Base-by-base conservation (phyloP, 2,888 invertebrate genomes). In the Pachydiplax longipennis region DNA sequence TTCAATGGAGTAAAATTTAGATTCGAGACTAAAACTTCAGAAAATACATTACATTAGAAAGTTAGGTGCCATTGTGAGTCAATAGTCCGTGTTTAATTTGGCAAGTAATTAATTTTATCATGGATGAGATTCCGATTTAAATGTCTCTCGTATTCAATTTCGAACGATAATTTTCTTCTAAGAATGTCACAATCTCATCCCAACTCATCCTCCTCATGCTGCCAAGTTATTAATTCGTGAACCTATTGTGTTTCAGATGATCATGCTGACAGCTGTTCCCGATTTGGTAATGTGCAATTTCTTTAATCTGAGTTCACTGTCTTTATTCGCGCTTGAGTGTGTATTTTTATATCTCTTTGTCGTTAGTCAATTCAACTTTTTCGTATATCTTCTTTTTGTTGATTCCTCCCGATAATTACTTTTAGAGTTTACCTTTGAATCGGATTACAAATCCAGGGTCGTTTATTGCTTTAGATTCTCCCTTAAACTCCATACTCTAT, bases 261-360 rank as follows among this genome's bases (percentile, higher is more conserved):
- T 87, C 87, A 87, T 87, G 87, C 87, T 61, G 87, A 87, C 87
- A 87, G 87, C 87, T 87, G 87, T 87, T 87, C 87, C 87, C 87
- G 87, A 87, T 87, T 87, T 37, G 87, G 87, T 87, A 87, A 87
- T 87, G 87, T 87, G 87, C 87, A 18, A 87, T 61, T 87, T 87
- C 48, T 87, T 87, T 87, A 65, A 61, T 87, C 87, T 87, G 87
- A 58, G 58, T 61, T 87, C 58, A 31, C 37, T 87, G 87, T 87
- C 37, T 87, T 61, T 58, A 87, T 37, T 65, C 87, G 87, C 87
- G 87, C 87, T 87, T 87, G 22, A 37, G 31, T 87, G 13, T 25
- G 53, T 10, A 58, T 87, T 87, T 87, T 87, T 87, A 40, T 22
- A n/a, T 87, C 37, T 87, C 4, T 22, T 37, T 61, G 31, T 35